Conservation (phyloP, 1,140 invertebrate genomes). For the Drosophila sp. region DNA sequence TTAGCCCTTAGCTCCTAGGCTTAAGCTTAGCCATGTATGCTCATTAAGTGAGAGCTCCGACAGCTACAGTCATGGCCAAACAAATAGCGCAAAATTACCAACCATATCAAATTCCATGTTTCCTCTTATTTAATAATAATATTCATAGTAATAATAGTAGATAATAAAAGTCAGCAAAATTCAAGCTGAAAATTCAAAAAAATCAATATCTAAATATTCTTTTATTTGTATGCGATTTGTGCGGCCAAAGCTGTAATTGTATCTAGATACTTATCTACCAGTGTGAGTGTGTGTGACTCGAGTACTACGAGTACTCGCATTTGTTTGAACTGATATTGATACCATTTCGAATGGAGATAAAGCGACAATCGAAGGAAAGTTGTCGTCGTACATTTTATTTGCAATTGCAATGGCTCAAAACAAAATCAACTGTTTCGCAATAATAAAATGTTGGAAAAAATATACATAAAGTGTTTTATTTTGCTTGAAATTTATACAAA, state of each 20-base stretch:
- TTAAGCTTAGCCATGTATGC: slow-evolving; percentile 53
- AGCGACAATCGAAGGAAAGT: slow-evolving; percentile 46
- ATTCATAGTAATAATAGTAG: too few species aligned
- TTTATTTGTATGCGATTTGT: not conserved
- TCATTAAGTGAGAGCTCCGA: slow-evolving; percentile 50
- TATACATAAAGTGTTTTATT: slow-evolving; percentile 8
- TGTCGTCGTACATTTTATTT: slow-evolving; percentile 4
- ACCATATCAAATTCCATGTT: too few species aligned
- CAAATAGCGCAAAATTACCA: not conserved
- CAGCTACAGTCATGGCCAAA: not conserved
- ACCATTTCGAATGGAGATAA: not conserved
- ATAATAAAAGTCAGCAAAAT: too few species aligned
- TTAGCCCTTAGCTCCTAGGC: slow-evolving; percentile 49
- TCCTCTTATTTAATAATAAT: too few species aligned
- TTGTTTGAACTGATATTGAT: slow-evolving; percentile 72
- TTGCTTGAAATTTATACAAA: not conserved
- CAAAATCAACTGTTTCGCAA: slow-evolving; percentile 25
- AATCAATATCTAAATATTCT: too few species aligned
- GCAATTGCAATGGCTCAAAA: slow-evolving; percentile 31
- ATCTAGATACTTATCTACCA: slow-evolving; percentile 23
- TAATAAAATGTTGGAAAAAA: slow-evolving; percentile 40
- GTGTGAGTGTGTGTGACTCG: slow-evolving; percentile 12
- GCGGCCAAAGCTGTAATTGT: slow-evolving; percentile 30
- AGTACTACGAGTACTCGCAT: not conserved
- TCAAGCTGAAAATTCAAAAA: too few species aligned